Evolutionary conservation across 2,888 invertebrate species (phyloP).

Genomic region (Machimus rusticus): DNA sequence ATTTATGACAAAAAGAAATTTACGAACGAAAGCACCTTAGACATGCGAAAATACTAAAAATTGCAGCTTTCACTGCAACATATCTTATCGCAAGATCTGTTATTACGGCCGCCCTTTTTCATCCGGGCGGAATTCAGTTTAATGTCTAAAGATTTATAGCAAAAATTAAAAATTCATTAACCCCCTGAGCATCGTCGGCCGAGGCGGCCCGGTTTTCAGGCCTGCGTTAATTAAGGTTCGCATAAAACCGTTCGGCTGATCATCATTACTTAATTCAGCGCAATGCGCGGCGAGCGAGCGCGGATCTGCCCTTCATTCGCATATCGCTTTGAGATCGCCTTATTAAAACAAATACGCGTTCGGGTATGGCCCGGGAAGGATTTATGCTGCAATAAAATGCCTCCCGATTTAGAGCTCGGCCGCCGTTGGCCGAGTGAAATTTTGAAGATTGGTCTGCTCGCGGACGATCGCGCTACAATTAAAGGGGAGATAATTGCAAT

Average conservation of each 20-base stretch:
- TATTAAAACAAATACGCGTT: constrained; percentile 18
- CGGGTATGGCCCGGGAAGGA: background rate
- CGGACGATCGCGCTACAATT: constrained; percentile 33
- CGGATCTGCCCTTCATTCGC: background rate
- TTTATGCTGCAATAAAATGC: constrained; percentile 10
- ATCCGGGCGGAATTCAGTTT: background rate
- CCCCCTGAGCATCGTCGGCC: background rate
- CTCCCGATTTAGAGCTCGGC: background rate
- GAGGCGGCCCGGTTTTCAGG: background rate
- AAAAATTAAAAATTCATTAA: constrained; percentile 23
- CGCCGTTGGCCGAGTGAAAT: background rate
- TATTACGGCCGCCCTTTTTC: constrained; percentile 11
- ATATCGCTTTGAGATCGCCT: background rate
- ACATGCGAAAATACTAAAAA: background rate
- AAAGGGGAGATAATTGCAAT: constrained; percentile 43
- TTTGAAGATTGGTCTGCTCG: background rate
- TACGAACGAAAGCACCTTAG: background rate
- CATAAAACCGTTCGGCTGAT: constrained; percentile 17
- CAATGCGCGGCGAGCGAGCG: background rate
- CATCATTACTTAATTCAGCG: constrained; percentile 11
- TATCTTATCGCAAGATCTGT: background rate
- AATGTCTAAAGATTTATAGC: constrained; percentile 15
- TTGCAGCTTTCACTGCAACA: constrained; percentile 10
- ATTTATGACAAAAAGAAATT: constrained; percentile 2
- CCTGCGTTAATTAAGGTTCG: background rate